Evolutionary conservation across 2,888 invertebrate genomes (phyloP).

Genomic region (Lysandra coridon): DNA sequence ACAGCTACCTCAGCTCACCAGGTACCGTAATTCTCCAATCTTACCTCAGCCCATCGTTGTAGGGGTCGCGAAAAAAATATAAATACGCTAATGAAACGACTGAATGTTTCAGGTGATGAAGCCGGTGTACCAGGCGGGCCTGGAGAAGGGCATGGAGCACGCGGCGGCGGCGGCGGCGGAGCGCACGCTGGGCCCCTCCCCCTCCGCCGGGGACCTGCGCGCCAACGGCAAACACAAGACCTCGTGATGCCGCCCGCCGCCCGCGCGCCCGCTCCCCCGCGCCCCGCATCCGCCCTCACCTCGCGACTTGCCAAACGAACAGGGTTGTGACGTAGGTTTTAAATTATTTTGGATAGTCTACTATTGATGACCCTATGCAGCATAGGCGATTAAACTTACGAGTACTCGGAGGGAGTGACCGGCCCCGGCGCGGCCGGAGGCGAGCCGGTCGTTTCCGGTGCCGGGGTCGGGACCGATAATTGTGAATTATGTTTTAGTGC

Average conservation of each 20-base stretch:
- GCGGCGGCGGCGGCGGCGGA: constrained; percentile 89
- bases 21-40: too few relatives aligned
- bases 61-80: neutral
- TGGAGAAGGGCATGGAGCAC: constrained; percentile 91
- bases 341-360: constrained; percentile 27
- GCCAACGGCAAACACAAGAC: constrained; percentile 83
- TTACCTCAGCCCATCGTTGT: too few relatives aligned
- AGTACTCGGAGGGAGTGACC: neutral
- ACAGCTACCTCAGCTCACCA: too few relatives aligned
- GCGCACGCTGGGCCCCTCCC: constrained; percentile 80
- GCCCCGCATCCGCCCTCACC: constrained; percentile 25
- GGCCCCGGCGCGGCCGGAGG: neutral
- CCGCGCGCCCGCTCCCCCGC: constrained; percentile 41
- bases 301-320: constrained; percentile 31
- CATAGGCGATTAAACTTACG: constrained; percentile 17
- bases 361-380: constrained; percentile 28
- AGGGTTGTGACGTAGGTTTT: constrained; percentile 30
- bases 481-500: constrained; percentile 16
- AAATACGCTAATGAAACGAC: neutral
- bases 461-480: neutral
- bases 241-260: constrained; percentile 74
- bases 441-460: neutral
- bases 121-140: constrained; percentile 88
- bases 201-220: constrained; percentile 65
- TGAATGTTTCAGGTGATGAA: constrained; percentile 84